phyloP scores from a whole-genome alignment of 2,797 vertebrate species.

The Brachyalestes nurse region DNA sequence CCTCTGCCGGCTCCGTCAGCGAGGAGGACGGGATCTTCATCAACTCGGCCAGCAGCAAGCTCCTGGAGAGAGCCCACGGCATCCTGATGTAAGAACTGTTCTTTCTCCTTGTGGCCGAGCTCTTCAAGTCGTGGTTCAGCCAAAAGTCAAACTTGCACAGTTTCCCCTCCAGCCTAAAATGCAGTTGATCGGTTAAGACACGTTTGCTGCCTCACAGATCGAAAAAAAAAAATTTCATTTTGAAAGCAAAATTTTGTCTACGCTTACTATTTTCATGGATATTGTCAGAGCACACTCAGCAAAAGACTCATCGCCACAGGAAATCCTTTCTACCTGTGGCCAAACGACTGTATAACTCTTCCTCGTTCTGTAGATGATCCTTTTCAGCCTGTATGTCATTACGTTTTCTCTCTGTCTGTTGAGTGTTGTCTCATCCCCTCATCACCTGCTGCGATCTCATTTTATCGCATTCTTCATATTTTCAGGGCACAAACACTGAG shows the following conservation, averaged over 20 bases:
- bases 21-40: conserved; percentile 94
- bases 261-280: no score
- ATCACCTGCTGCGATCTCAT: no score
- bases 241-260: background rate
- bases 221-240: background rate
- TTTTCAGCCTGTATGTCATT: no score
- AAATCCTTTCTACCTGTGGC: no score
- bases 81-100: conserved; percentile 87
- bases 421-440: no score
- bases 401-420: no score
- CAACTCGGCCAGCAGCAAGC: conserved; percentile 90
- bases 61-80: conserved; percentile 94
- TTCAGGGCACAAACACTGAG: no score
- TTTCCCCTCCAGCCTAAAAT: background rate
- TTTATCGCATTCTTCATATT: no score
- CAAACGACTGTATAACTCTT: no score
- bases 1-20: conserved; percentile 74
- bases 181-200: background rate
- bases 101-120: background rate
- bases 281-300: no score
- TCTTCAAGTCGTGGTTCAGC: background rate
- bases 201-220: background rate
- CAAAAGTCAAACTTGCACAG: background rate
- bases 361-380: no score
- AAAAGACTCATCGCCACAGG: no score